Conservation (phyloP, 2,113 vertebrate species). For the Tiliqua scincoides region DNA sequence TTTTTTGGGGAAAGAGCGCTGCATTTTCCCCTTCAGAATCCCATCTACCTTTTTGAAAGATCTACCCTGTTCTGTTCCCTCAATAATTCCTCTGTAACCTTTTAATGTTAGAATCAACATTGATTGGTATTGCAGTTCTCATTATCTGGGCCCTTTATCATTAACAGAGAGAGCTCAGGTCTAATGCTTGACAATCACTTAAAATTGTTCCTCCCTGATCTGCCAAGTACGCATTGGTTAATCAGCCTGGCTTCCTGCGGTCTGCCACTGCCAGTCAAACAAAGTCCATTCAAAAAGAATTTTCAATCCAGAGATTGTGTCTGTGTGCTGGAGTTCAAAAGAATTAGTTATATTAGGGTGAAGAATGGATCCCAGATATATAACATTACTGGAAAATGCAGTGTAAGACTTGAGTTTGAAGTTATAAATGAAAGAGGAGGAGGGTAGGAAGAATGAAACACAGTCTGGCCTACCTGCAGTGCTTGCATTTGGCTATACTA, state of each 20-base stretch:
- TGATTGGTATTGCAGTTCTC: not conserved
- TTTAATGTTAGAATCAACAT: not conserved
- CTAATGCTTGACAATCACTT: not conserved
- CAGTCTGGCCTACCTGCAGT: constrained; percentile 47
- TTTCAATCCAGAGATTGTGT: constrained; percentile 17
- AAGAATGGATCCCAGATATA: not conserved
- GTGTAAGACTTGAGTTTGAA: not conserved
- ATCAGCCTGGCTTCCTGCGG: not conserved
- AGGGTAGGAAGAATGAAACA: not conserved
- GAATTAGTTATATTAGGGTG: constrained; percentile 5
- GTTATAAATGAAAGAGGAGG: constrained; percentile 12
- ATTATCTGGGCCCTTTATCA: not conserved
- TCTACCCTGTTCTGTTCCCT: not conserved
- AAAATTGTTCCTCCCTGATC: not conserved
- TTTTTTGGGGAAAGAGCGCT: not conserved
- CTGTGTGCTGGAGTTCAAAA: not conserved
- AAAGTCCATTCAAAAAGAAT: not conserved
- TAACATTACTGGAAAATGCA: not conserved
- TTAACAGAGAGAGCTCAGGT: not conserved
- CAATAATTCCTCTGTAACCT: not conserved
- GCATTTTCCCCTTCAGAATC: not conserved
- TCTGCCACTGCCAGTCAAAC: constrained; percentile 2
- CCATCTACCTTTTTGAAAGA: not conserved
- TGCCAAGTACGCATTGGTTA: not conserved
- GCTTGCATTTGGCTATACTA: not conserved